These are phyloP conservation scores for Vimba vimba DNA, from an alignment of 2,113 vertebrate species.

Conservation along the genomic window DNA sequence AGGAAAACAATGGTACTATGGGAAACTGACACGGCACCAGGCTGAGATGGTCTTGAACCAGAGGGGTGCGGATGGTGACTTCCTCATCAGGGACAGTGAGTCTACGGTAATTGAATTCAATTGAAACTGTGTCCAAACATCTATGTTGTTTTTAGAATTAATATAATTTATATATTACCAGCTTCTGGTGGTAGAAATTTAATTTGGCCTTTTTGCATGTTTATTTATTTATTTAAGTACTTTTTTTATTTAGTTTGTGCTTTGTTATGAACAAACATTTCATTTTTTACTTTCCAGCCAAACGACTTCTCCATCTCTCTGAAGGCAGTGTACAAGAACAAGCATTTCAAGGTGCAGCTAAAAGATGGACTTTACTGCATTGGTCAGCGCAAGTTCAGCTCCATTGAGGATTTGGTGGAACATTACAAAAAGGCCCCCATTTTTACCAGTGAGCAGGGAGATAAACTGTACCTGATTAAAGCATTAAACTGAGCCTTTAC, in stretches of 20 bases:
- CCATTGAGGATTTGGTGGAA: constrained; percentile 91
- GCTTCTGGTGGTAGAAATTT: not conserved
- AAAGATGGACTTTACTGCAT: constrained; percentile 90
- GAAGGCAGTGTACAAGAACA: constrained; percentile 92
- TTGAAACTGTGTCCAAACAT: not conserved
- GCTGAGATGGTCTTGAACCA: constrained; percentile 91
- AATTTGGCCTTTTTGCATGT: not conserved
- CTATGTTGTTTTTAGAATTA: not conserved
- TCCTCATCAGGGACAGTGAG: constrained; percentile 91
- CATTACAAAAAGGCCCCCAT: constrained; percentile 95
- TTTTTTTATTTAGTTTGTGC: not conserved
- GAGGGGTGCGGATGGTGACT: constrained; percentile 86
- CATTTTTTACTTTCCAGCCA: constrained; percentile 73
- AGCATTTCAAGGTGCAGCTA: constrained; percentile 93
- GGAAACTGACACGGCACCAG: constrained; percentile 89
- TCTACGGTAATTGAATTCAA: constrained; percentile 82
- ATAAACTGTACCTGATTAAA: constrained; percentile 91
- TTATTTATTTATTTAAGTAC: no score
- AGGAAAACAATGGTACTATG: constrained; percentile 91
- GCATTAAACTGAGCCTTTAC: constrained; percentile 59
- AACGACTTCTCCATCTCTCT: constrained; percentile 91
- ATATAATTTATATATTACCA: not conserved
- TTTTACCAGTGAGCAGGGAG: constrained; percentile 91
- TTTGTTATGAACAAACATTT: not conserved
- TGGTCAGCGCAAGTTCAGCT: constrained; percentile 91